phyloP scores from a whole-genome alignment of 2,888 invertebrate species.

The Notodonta ziczac region DNA sequence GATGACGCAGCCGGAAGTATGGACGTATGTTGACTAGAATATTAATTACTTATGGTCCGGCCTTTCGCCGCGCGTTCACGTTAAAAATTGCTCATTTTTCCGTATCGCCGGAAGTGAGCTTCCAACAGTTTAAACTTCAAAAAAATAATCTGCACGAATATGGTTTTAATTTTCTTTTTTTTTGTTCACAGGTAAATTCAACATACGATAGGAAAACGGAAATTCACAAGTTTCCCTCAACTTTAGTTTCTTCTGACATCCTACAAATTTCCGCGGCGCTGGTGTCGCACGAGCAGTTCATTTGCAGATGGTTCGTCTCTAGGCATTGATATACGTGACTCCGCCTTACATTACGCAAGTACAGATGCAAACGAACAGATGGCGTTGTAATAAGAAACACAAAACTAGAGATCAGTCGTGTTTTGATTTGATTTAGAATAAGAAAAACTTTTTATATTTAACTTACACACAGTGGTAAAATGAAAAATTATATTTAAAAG shows the following conservation, averaged over 20 bases:
- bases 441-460: too few species aligned
- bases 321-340: conserved; percentile 24
- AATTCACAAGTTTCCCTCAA: conserved; percentile 25
- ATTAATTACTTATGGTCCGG: conserved; percentile 53
- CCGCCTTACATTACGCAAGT: conserved; percentile 30
- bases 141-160: conserved; percentile 8
- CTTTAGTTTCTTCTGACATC: conserved; percentile 46
- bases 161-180: conserved; percentile 24
- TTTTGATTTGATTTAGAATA: too few species aligned
- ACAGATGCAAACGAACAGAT: conserved; percentile 41
- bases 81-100: conserved; percentile 34
- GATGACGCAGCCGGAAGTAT: conserved; percentile 48
- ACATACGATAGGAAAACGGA: background rate
- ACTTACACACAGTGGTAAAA: too few species aligned
- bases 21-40: conserved; percentile 57
- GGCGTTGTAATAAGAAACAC: conserved; percentile 41
- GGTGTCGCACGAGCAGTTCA: conserved; percentile 26
- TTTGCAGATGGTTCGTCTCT: conserved; percentile 42
- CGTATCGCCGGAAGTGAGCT: conserved; percentile 15
- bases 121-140: conserved; percentile 11
- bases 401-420: too few species aligned
- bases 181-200: conserved; percentile 38
- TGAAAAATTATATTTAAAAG: too few species aligned
- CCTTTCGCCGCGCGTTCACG: conserved; percentile 28
- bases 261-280: conserved; percentile 46